Evolutionary conservation across 2,797 vertebrate species (phyloP).

Genomic region (Notoglanidium macrostoma): DNA sequence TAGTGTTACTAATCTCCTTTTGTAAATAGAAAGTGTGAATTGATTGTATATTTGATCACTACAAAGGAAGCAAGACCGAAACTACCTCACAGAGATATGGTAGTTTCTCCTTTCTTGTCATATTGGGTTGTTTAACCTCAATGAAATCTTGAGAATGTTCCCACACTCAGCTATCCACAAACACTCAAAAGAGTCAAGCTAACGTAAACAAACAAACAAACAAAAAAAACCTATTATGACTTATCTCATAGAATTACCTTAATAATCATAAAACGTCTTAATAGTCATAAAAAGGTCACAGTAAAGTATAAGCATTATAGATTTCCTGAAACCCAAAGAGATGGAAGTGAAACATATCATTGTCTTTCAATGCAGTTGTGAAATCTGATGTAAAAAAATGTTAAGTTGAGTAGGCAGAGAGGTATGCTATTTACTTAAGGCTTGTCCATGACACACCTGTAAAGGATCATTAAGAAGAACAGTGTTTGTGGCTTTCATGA

Average conservation of each 20-base stretch:
- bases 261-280: too few relatives aligned
- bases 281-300: not conserved
- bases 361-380: not conserved
- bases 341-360: not conserved
- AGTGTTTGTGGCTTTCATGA: not conserved
- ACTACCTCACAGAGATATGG: conserved; percentile 8
- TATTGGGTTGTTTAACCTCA: conserved; percentile 3
- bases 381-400: not conserved
- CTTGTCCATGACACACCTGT: conserved; percentile 10
- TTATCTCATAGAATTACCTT: not conserved
- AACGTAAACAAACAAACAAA: not conserved
- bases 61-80: conserved; percentile 35
- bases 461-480: not conserved
- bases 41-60: conserved; percentile 7
- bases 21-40: conserved; percentile 20
- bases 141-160: not conserved
- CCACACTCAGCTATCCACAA: conserved; percentile 4
- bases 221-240: not conserved
- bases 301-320: not conserved
- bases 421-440: conserved; percentile 3
- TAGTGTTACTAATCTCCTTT: not conserved
- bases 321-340: not conserved
- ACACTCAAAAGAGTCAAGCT: not conserved
- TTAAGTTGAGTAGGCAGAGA: not conserved
- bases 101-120: not conserved